Base-by-base conservation (phyloP, 1,140 invertebrate species). In the Papilio dardanus region DNA sequence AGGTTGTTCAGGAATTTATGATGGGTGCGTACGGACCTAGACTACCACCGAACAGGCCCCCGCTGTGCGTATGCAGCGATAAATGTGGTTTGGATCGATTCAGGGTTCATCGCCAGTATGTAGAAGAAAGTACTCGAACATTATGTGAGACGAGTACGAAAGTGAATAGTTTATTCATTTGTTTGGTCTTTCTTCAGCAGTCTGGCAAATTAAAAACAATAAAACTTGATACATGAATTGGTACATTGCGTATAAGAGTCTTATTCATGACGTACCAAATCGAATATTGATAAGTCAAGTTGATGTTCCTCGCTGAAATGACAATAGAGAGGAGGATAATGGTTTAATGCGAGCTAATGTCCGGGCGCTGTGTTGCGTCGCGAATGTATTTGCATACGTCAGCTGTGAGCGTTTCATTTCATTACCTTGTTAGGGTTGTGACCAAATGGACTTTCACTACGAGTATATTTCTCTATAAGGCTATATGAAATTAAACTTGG, bases 1-100 rank as follows among this genome's bases (percentile, higher is more conserved):
- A 73, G 31, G 28, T 46, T 82, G 81, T 68, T 74, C 77, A 74
- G 81, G 83, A 84, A 84, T 84, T 84, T 83, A 81, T 81, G 68
- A 74, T 62, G 69, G 74, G 76, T 67, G 75, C 76, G 76, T 77
- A 77, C 16, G 42, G 33, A 54, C 69, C 71, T 71, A 71, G 42
- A 50, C 14, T 16, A 28, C 12, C 5, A 30, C 30, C 46, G 4
- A 28, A 14, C 16, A 30, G 6, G 14, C 35, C 30, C 67, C 65
- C 19, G 35, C 67, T 40, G 67, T 35, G 35, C 16, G 65, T 30
- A n/a, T 35, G 5, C 10, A 66, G n/a, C 31, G 65, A 66, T 66
- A 66, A 66, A 35, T 19, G 31, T 66, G 16, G 58, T 62, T 35
- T 28, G 2, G 3, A 24, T 58, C 16, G 24, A 1, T 24, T n/a